These are phyloP conservation scores for Tinea semifulvella DNA, from an alignment of 2,888 invertebrate genomes.

Conservation along the genomic window DNA sequence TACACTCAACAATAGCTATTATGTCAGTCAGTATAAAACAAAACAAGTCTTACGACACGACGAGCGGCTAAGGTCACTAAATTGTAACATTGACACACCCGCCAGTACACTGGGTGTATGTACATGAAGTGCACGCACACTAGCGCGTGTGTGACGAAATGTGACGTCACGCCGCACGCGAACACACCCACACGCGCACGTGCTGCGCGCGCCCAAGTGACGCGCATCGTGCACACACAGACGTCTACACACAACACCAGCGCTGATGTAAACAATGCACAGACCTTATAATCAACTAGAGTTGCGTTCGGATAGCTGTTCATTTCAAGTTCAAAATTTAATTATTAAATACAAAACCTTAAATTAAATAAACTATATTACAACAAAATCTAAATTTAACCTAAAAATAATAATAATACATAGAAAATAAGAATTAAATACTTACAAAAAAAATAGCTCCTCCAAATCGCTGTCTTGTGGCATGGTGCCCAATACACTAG, in stretches of 20 bases:
- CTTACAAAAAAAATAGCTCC: too few relatives aligned
- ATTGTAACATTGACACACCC: constrained; percentile 52
- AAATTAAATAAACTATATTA: too few relatives aligned
- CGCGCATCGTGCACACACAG: constrained; percentile 29
- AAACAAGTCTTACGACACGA: constrained; percentile 34
- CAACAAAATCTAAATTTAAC: too few relatives aligned
- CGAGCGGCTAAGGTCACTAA: constrained; percentile 63
- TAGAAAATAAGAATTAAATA: too few relatives aligned
- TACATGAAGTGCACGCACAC: constrained; percentile 22
- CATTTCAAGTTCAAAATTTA: too few relatives aligned
- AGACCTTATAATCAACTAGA: too few relatives aligned
- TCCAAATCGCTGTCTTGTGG: too few relatives aligned
- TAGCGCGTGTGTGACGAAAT: constrained; percentile 36
- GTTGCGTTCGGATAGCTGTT: too few relatives aligned
- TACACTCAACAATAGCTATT: constrained; percentile 22
- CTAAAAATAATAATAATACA: too few relatives aligned
- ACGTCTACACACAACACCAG: too few relatives aligned
- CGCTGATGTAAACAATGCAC: constrained; percentile 59
- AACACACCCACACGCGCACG: constrained; percentile 58
- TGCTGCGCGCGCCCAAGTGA: constrained; percentile 36
- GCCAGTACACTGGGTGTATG: constrained; percentile 9
- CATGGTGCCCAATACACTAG: too few relatives aligned
- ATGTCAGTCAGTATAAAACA: constrained; percentile 35
- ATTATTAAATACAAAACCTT: too few relatives aligned
- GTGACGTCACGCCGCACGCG: constrained; percentile 61